A percentile compares a stretch with the other conserved stretches of the same genome.
phyloP scores from a whole-genome alignment of 2,888 invertebrate species.

The Strigamia crassipes region DNA sequence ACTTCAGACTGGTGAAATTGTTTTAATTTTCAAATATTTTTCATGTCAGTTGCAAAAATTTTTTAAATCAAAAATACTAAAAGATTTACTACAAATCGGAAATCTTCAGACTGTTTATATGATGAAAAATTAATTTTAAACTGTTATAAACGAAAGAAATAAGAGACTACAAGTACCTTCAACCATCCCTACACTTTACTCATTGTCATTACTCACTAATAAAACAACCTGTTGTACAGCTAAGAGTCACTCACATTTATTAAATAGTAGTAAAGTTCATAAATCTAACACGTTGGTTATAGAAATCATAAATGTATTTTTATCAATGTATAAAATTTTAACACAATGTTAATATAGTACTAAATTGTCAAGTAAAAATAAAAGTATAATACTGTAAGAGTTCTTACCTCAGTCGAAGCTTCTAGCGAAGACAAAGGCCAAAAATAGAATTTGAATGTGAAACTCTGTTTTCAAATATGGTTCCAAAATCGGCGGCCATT shows the following conservation, averaged over 20 bases:
- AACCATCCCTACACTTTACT: background rate
- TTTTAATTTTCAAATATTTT: too few species aligned
- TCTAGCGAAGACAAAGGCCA: too few species aligned
- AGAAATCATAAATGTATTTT: conserved; percentile 7
- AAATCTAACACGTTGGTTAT: background rate
- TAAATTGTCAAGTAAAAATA: background rate
- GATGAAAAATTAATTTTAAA: background rate
- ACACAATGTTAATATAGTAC: background rate
- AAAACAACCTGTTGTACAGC: background rate
- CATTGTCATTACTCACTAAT: background rate
- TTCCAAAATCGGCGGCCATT: too few species aligned
- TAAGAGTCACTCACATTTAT: background rate
- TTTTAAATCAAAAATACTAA: too few species aligned
- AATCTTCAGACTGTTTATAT: too few species aligned
- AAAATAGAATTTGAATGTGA: too few species aligned
- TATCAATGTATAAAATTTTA: conserved; percentile 10
- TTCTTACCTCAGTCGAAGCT: too few species aligned
- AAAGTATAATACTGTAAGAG: too few species aligned
- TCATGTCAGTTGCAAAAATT: too few species aligned
- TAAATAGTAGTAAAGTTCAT: background rate
- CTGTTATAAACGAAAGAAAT: background rate
- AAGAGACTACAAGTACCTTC: background rate
- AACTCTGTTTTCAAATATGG: too few species aligned
- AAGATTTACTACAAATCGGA: too few species aligned
- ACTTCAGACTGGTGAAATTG: background rate